These are phyloP conservation scores for Deladenus siricidicola DNA, from an alignment of 2,888 invertebrate genomes.

Conservation along the genomic window DNA sequence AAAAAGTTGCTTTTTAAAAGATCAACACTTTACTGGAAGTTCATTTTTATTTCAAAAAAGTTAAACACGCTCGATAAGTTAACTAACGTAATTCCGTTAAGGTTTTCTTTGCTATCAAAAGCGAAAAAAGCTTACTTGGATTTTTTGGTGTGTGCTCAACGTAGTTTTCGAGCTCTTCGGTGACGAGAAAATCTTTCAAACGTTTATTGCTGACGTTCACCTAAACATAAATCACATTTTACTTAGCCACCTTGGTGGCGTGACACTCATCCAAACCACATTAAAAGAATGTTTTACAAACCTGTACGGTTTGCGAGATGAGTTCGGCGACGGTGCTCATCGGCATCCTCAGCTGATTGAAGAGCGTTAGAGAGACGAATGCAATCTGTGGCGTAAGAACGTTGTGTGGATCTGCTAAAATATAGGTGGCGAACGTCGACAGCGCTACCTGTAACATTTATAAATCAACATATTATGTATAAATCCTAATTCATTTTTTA, in stretches of 20 bases:
- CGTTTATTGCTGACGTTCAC: slow-evolving; percentile 45
- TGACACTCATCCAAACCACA: background rate
- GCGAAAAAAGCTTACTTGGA: slow-evolving; percentile 13
- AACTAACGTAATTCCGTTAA: too few species aligned
- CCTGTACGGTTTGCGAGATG: slow-evolving; percentile 52
- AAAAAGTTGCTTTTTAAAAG: background rate
- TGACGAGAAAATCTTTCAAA: slow-evolving; percentile 45
- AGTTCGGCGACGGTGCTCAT: slow-evolving; percentile 72
- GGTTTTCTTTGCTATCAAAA: too few species aligned
- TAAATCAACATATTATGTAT: too few species aligned
- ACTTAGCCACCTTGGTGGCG: background rate
- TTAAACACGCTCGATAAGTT: too few species aligned
- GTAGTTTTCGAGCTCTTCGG: slow-evolving; percentile 29
- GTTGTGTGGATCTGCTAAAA: slow-evolving; percentile 40
- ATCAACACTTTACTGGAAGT: background rate
- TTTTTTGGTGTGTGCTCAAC: slow-evolving; percentile 26
- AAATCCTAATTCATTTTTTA: too few species aligned
- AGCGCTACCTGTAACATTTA: slow-evolving; percentile 40
- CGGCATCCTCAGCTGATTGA: slow-evolving; percentile 92
- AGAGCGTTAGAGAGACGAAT: slow-evolving; percentile 90
- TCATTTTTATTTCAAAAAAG: too few species aligned
- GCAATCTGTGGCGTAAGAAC: slow-evolving; percentile 63
- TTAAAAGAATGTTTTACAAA: slow-evolving; percentile 19
- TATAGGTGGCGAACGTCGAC: slow-evolving; percentile 49
- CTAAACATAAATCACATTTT: slow-evolving; percentile 22